Evolutionary conservation across 2,797 vertebrate genomes (phyloP), one percentile per base, ranked within the genome.

Genomic region (Micrastur ruficollis): DNA sequence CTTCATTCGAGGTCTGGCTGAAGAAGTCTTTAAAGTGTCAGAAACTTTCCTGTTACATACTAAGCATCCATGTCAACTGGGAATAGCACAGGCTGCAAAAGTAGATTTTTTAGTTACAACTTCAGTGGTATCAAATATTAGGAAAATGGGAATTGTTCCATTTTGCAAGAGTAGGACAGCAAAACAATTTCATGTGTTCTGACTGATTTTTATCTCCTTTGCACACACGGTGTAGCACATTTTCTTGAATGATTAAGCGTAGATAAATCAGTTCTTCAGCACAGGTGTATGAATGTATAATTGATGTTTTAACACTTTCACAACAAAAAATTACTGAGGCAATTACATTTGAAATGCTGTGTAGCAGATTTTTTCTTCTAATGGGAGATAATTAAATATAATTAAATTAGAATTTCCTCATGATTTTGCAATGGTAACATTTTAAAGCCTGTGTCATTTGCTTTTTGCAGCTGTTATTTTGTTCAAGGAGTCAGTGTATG

Each of bases 381-480:
- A 92, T 87, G 71, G 47, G 82, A 61, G 46, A 68, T 71, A 93
- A 84, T 92, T 50, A 76, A 80, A 61, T 8, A 29, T 67, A 91
- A 86, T 89, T 81, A 71, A 87, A 85, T 78, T 53, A 65, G 16
- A 56, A 81, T 89, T 96, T 93, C 49, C n/a, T 80, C 68, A 72
- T 67, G 11, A 79, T 91, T 94, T 89, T 92, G 79, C 65, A 96
- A 71, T 89, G 31, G 59, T 71, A 47, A 80, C 40, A 83, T 92
- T 89, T 96, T 89, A 63, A 85, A 82, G 44, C 34, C 19, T 36
- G 29, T 78, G 73, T 78, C 49, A 88, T 91, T 88, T 81, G 25
- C 34, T 82, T 89, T 90, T 71, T 92, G 78, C 93, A 96, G 93
- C 89, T 96, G 90, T 79, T 95, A 93, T 82, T 97, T 95, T 91